phyloP scores from a whole-genome alignment of 2,113 vertebrate species.

The Callaeas wilsoni region DNA sequence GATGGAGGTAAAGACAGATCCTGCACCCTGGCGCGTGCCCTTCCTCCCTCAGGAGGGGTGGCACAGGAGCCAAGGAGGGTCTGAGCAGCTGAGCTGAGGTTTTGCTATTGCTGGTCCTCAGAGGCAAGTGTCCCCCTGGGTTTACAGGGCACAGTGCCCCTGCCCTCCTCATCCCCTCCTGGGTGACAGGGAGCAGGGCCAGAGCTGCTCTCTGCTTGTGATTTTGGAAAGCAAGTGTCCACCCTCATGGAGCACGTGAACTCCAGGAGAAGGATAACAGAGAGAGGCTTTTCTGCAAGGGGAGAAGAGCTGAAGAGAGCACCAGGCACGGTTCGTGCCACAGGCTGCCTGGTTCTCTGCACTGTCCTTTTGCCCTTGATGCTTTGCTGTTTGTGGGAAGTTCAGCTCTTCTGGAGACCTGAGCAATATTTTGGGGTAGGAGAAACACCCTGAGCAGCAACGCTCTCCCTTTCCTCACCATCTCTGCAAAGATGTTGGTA shows the following conservation, averaged over 20 bases:
- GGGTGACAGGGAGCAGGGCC: neutral
- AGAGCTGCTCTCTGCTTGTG: neutral
- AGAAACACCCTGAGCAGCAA: neutral
- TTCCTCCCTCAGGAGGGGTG: neutral
- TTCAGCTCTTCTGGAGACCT: neutral
- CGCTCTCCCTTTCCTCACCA: neutral
- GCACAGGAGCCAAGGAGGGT: neutral
- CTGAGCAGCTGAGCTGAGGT: neutral
- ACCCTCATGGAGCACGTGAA: neutral
- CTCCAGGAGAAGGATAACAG: neutral
- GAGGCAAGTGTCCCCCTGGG: neutral
- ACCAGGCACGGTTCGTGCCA: fast-evolving
- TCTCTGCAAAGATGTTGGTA: neutral
- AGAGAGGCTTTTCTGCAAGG: neutral
- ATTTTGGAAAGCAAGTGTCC: neutral
- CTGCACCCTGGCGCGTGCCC: neutral
- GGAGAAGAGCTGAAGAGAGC: neutral
- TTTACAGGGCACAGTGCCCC: neutral
- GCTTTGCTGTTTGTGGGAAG: neutral
- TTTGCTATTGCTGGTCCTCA: neutral
- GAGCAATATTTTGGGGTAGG: neutral
- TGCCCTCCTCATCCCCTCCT: neutral
- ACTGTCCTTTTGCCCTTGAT: neutral
- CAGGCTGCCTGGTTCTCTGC: neutral
- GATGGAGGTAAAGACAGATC: neutral